Conservation (phyloP, 37 sponge, comb jelly and placozoan genomes). For the Halisarca cf. caerulea region DNA sequence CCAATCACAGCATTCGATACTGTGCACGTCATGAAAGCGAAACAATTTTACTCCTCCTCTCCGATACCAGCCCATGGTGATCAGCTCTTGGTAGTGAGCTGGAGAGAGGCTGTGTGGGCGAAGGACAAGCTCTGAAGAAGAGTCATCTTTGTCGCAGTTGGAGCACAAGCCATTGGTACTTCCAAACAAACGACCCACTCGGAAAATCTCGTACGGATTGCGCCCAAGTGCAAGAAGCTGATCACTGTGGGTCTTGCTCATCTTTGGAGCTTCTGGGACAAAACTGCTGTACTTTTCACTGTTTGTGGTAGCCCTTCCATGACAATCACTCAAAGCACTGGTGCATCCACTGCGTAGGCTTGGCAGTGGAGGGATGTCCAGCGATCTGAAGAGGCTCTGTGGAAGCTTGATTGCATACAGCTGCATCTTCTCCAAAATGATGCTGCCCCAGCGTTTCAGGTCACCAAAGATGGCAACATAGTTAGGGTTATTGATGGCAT, state of each 20-base stretch:
- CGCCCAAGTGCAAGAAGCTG: constrained; percentile 58
- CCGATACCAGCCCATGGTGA: constrained; percentile 88
- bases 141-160: constrained; percentile 74
- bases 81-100: constrained; percentile 77
- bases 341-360: constrained; percentile 3
- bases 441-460: constrained; percentile 61
- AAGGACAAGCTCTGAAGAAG: constrained; percentile 78
- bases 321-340: background rate
- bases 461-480: constrained; percentile 41
- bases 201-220: constrained; percentile 44
- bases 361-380: constrained; percentile 10
- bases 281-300: background rate
- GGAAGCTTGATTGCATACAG: constrained; percentile 55
- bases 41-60: constrained; percentile 95
- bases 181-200: constrained; percentile 70
- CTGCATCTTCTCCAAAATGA: constrained; percentile 63
- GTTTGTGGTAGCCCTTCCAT: background rate
- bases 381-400: background rate
- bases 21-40: constrained; percentile 66
- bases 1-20: constrained; percentile 73
- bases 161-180: constrained; percentile 69
- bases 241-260: constrained; percentile 11
- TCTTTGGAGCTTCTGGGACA: constrained; percentile 41
- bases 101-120: constrained; percentile 71
- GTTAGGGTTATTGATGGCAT: constrained; percentile 35